phyloP scores from a whole-genome alignment of 2,888 invertebrate genomes.

The Incurvaria masculella region DNA sequence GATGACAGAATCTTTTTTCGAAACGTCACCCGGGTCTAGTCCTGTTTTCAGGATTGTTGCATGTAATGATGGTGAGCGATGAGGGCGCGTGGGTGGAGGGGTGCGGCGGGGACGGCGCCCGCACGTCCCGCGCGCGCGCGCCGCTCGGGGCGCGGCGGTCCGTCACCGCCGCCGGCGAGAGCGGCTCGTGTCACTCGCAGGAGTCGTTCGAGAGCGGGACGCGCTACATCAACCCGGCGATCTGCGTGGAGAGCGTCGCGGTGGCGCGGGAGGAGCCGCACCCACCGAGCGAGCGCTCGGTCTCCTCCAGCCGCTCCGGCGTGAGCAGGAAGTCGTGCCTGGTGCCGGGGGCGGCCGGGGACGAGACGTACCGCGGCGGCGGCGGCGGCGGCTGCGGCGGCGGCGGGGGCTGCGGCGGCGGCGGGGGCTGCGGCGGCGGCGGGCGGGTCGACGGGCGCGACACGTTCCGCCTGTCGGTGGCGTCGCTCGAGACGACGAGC shows the following conservation, averaged over 20 bases:
- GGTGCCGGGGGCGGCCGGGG: constrained; percentile 21
- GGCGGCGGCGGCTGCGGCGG: constrained; percentile 38
- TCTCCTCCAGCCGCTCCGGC: constrained; percentile 29
- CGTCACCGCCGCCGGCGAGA: constrained; percentile 47
- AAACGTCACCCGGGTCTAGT: too few relatives aligned
- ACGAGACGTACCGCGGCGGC: constrained; percentile 38
- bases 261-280: constrained; percentile 41
- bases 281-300: constrained; percentile 27
- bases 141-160: too few relatives aligned
- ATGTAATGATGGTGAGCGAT: too few relatives aligned
- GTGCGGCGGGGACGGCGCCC: constrained; percentile 39
- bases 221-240: constrained; percentile 60
- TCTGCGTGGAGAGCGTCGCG: constrained; percentile 53
- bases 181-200: constrained; percentile 36
- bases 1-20: too few relatives aligned
- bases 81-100: constrained; percentile 32
- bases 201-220: constrained; percentile 40
- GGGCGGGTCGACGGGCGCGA: constrained; percentile 37
- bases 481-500: constrained; percentile 40
- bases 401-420: too few relatives aligned
- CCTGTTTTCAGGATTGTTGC: too few relatives aligned
- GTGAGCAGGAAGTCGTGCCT: constrained; percentile 41
- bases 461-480: constrained; percentile 44
- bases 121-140: constrained; percentile 21
- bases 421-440: too few relatives aligned